Base-by-base conservation (phyloP, 53 echinoderm and acorn worm species). In the Pentamera pediparva region DNA sequence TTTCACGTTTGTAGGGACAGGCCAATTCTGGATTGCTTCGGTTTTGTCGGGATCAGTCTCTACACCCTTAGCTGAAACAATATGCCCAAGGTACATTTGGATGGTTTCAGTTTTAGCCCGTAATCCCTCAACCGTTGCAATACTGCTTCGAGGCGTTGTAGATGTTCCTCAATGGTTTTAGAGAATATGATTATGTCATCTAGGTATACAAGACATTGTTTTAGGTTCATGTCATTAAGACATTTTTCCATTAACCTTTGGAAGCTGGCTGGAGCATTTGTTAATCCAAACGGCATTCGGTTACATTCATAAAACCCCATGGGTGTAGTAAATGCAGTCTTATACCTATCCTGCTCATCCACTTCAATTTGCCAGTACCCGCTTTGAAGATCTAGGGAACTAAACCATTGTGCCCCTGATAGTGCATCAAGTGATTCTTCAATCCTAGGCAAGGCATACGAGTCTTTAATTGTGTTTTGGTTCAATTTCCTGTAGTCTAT, bases 81-180 rank as follows among this genome's bases (percentile, higher is more conserved):
- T 24, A 48, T 78, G 78, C 21, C 78, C 78, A 30, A 78, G 38
- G 18, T 78, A 21, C 78, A 78, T 39, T 78, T 78, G 4, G 50
- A 50, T 5, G 63, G 78, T 19, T 78, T 78, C 3, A 78, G 36
- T 5, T 78, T 78, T 2, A 78, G 38, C 1, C 78, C 78, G 35
- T 63, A 62, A 0, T 28, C 34, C 7, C n/a, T 12, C 13, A 78
- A 54, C 10, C 64, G 21, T 35, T 63, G 31, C 9, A 78, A 53
- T 8, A 78, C 59, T 5, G 18, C 32, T 7, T 12, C 22, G 19
- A 78, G 26, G 7, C 78, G 37, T 8, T 78, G 53, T 3, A 48
- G 24, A 27, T 78, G 78, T 64, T 78, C 63, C 1, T 78, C 64
- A 5, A 78, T 1, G 31, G 34, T 78, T 9, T 52, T 50, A 24